A percentile compares a stretch with the other conserved stretches of the same genome.
Evolutionary conservation across 2,888 invertebrate species (phyloP).

Genomic region (Trilocha varians): DNA sequence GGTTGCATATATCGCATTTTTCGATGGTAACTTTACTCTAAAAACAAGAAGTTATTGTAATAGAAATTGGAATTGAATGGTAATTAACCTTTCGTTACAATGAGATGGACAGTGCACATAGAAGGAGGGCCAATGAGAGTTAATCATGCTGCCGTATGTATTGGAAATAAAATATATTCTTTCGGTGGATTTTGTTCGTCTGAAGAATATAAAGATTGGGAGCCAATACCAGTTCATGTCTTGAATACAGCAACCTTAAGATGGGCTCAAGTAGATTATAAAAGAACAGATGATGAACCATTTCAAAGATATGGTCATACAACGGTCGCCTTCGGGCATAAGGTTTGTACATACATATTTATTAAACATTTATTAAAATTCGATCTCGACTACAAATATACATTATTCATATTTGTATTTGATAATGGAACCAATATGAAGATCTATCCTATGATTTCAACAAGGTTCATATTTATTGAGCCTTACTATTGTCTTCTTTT

Average conservation of each 20-base stretch:
- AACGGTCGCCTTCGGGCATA: constrained; percentile 84
- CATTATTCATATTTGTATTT: too few species aligned
- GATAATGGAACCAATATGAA: too few species aligned
- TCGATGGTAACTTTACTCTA: too few species aligned
- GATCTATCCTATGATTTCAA: too few species aligned
- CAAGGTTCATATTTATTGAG: background rate
- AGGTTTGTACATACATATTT: constrained; percentile 41
- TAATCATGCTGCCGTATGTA: constrained; percentile 91
- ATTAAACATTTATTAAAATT: background rate
- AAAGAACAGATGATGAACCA: constrained; percentile 73
- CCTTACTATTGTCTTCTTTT: background rate
- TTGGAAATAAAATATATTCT: constrained; percentile 86
- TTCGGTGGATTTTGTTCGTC: constrained; percentile 95
- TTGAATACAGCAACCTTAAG: constrained; percentile 81
- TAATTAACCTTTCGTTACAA: constrained; percentile 37
- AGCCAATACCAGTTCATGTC: constrained; percentile 90
- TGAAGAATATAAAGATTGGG: constrained; percentile 81
- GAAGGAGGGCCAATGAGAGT: constrained; percentile 94
- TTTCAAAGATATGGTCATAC: constrained; percentile 94
- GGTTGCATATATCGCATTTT: too few species aligned
- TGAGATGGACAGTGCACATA: constrained; percentile 89
- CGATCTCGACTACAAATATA: too few species aligned
- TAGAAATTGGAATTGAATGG: too few species aligned
- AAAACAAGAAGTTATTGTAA: too few species aligned
- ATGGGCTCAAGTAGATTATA: constrained; percentile 73